Evolutionary conservation across 2,113 vertebrate genomes (phyloP), one percentile per base, ranked within the genome.

Genomic region (Leuciscus idus): DNA sequence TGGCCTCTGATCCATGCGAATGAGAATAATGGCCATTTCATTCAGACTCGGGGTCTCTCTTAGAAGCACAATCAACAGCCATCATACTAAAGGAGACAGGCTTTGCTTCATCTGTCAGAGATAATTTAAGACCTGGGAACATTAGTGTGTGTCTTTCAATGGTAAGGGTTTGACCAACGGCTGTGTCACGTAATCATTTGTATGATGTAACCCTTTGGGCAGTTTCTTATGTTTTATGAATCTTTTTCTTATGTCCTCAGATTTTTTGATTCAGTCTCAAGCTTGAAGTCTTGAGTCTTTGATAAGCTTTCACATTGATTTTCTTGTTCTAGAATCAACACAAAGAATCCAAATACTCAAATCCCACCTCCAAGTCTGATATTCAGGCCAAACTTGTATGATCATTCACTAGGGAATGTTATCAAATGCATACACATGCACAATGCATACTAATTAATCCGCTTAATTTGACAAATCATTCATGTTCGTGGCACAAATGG

Each of bases 11-110:
- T 81, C 79, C 36, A 33, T 30, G 26, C 9, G 43, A 74, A 73
- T 73, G 26, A 64, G 85, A 82, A 81, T 86, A 75, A 86, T 75
- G 59, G 85, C 55, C 12, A 55, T 36, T 62, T 36, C 26, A 33
- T 66, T 68, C 61, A 81, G 23, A 62, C 57, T 81, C 15, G 7
- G 26, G 75, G 48, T 77, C 50, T 77, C 26, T 75, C 43, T 26
- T 11, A 52, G 8, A 81, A 66, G 66, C 43, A 64, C 50, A 55
- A 11, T 19, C 61, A 64, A 81, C 15, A 82, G 48, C 43, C 28
- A 30, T 82, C 28, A 70, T 70, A 70, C 81, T 70, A 70, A 82
- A 82, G 11, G 28, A 46, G 81, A 33, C 46, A 4, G 62, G 26
- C 61, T 33, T 50, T n/a, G 13, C 26, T 66, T 81, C 26, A 82